These are phyloP conservation scores for Bimastos eiseni DNA, from an alignment of 2,888 invertebrate genomes.

Conservation along the genomic window DNA sequence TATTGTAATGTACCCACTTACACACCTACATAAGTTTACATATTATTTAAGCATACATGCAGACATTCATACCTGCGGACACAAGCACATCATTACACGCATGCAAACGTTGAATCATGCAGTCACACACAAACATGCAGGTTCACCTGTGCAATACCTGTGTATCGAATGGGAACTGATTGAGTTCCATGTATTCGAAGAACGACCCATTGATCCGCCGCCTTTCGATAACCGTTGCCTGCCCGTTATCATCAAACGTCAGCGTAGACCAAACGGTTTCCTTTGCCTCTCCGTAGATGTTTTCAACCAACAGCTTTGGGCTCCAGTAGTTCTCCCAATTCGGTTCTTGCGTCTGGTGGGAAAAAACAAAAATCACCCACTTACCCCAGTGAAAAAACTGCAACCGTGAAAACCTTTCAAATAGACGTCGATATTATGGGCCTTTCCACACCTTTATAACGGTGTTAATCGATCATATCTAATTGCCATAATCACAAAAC, in stretches of 20 bases:
- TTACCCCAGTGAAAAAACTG: not conserved
- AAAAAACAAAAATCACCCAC: not conserved
- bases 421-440: not conserved
- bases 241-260: conserved; percentile 38
- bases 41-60: no score
- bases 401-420: not conserved
- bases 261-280: conserved; percentile 43
- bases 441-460: not conserved
- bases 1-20: no score
- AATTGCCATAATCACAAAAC: no score
- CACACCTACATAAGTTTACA: no score
- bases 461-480: not conserved
- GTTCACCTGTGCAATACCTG: no score
- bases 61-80: no score
- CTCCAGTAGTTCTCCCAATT: conserved; percentile 48
- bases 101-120: no score
- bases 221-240: conserved; percentile 43
- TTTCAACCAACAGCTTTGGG: conserved; percentile 50
- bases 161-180: conserved; percentile 53
- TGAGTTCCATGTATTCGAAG: conserved; percentile 51
- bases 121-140: no score
- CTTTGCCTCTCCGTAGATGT: conserved; percentile 47
- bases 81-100: no score
- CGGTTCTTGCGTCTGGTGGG: conserved; percentile 23
- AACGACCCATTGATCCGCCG: conserved; percentile 50